phyloP scores from a whole-genome alignment of 2,113 vertebrate genomes.

The Ranitomeya imitator region DNA sequence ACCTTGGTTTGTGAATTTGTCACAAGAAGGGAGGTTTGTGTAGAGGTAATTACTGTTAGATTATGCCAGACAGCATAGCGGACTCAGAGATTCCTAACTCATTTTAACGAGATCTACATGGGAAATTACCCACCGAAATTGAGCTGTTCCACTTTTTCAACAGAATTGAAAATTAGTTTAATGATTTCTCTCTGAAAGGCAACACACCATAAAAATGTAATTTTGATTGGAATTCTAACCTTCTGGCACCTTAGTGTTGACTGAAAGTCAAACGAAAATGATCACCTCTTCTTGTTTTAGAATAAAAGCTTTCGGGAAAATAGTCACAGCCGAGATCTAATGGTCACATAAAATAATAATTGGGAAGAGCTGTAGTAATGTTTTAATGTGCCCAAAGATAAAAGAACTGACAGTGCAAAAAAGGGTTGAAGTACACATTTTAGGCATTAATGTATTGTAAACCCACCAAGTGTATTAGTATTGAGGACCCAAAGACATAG shows the following conservation, averaged over 20 bases:
- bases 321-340: too few relatives aligned
- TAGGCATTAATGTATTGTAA: too few relatives aligned
- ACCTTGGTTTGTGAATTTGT: not conserved
- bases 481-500: too few relatives aligned
- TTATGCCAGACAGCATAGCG: not conserved
- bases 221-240: slow-evolving; percentile 1
- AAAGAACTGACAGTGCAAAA: too few relatives aligned
- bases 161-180: slow-evolving; percentile 12
- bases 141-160: slow-evolving; percentile 3
- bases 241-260: not conserved
- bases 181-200: not conserved
- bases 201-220: slow-evolving; percentile 6
- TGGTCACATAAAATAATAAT: too few relatives aligned
- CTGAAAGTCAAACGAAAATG: not conserved
- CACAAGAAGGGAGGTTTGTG: not conserved
- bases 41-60: slow-evolving; percentile 23
- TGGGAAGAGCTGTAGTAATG: too few relatives aligned
- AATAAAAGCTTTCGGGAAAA: not conserved
- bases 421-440: too few relatives aligned
- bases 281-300: not conserved
- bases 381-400: too few relatives aligned
- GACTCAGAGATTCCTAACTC: not conserved
- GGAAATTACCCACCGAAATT: slow-evolving; percentile 13
- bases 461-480: too few relatives aligned
- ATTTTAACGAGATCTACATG: slow-evolving; percentile 27